Evolutionary conservation across 1,140 invertebrate species (phyloP).

Genomic region (Nylanderia fulva): DNA sequence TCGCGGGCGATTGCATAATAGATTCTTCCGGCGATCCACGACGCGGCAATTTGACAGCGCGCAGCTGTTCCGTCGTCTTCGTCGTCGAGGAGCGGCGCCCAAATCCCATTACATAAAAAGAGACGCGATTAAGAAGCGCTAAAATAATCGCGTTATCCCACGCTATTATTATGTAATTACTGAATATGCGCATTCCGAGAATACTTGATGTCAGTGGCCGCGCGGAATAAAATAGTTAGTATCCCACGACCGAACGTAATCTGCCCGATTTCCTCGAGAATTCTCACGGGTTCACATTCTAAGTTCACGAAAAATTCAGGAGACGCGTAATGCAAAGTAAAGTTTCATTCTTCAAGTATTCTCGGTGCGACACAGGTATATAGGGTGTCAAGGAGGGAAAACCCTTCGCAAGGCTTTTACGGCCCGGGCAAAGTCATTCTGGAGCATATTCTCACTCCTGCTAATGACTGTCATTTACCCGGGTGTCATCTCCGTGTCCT

Average conservation of each 20-base stretch:
- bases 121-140: constrained; percentile 7
- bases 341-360: constrained; percentile 33
- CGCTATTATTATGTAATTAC: constrained; percentile 37
- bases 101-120: constrained; percentile 24
- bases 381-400: constrained; percentile 4
- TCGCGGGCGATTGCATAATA: constrained; percentile 26
- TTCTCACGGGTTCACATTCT: constrained; percentile 28
- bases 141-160: constrained; percentile 45
- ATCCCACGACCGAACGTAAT: constrained; percentile 38
- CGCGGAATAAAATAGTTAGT: constrained; percentile 42
- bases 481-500: constrained; percentile 62
- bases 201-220: constrained; percentile 11
- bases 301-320: constrained; percentile 20
- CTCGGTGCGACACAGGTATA: background rate
- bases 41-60: constrained; percentile 34
- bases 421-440: constrained; percentile 59
- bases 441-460: constrained; percentile 61
- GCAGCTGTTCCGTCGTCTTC: background rate
- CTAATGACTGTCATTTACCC: constrained; percentile 77
- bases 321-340: background rate
- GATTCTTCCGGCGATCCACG: constrained; percentile 7
- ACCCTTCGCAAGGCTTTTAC: background rate
- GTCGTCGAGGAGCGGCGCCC: too few species aligned
- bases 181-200: constrained; percentile 23
- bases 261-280: constrained; percentile 6